These are phyloP conservation scores for Chloebia gouldiae DNA, from an alignment of 2,113 vertebrate species.

Conservation along the genomic window DNA sequence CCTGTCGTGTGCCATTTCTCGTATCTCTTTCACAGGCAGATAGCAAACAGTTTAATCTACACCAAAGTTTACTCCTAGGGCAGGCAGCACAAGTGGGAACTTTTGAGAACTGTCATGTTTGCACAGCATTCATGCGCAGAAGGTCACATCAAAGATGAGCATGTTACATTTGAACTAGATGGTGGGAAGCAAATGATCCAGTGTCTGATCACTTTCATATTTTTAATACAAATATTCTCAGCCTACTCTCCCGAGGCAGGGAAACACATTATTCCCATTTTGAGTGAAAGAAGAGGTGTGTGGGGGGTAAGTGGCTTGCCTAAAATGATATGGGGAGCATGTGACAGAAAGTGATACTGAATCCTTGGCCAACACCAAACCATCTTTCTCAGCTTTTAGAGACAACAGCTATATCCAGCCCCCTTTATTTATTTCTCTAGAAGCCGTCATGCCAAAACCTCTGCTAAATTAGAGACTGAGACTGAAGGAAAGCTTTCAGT, in stretches of 20 bases:
- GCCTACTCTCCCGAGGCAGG: not conserved
- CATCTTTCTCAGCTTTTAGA: conserved; percentile 10
- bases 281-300: not conserved
- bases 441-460: conserved; percentile 40
- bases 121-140: not conserved
- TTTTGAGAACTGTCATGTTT: not conserved
- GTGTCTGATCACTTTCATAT: not conserved
- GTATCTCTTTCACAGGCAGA: not conserved
- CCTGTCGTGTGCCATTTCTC: fast-evolving
- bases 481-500: conserved; percentile 57
- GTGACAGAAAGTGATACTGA: not conserved
- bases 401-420: conserved; percentile 16
- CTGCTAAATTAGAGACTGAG: conserved; percentile 52
- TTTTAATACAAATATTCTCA: not conserved
- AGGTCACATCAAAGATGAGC: not conserved
- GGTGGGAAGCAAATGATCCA: not conserved
- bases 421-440: conserved; percentile 51
- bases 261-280: not conserved
- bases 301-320: not conserved
- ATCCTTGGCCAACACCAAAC: not conserved
- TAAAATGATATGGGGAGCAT: not conserved
- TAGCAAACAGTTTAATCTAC: not conserved
- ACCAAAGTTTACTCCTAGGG: not conserved
- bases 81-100: not conserved
- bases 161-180: not conserved